Percentiles rank a stretch among this genome's conserved stretches.
Evolutionary conservation across 2,888 invertebrate species (phyloP).

Genomic region (Agrilus mali): DNA sequence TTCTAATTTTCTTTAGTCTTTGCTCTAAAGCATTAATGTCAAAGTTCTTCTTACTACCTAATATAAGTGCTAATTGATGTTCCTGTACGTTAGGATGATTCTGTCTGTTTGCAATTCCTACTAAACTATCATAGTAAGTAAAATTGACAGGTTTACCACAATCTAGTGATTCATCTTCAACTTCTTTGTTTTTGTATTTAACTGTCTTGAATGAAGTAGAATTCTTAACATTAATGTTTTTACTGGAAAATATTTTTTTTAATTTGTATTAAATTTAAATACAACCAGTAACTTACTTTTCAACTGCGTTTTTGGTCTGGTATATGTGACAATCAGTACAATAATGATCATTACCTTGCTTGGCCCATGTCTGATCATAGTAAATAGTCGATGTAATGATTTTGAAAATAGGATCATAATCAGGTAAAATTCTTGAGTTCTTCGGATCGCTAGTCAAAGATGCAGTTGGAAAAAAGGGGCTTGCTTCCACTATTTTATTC

Average conservation of each 20-base stretch:
- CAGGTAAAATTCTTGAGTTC: slow-evolving; percentile 28
- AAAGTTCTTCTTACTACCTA: slow-evolving; percentile 50
- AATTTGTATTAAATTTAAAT: background rate
- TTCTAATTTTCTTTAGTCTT: slow-evolving; percentile 63
- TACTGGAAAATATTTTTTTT: background rate
- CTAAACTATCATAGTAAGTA: slow-evolving; percentile 79
- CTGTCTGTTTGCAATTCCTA: slow-evolving; percentile 72
- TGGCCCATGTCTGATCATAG: slow-evolving; percentile 53
- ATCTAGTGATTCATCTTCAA: slow-evolving; percentile 51
- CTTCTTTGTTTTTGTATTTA: slow-evolving; percentile 6
- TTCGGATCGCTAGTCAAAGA: slow-evolving; percentile 20
- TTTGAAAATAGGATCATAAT: slow-evolving; percentile 60
- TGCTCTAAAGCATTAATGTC: slow-evolving; percentile 64
- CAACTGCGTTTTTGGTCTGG: slow-evolving; percentile 24
- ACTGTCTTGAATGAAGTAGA: slow-evolving; percentile 9
- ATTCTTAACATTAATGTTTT: slow-evolving; percentile 12
- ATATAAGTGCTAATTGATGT: slow-evolving; percentile 67
- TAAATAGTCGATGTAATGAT: slow-evolving; percentile 62
- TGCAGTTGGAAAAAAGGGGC: slow-evolving; percentile 41
- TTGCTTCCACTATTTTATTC: slow-evolving; percentile 59
- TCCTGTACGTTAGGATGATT: slow-evolving; percentile 77
- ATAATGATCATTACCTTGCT: slow-evolving; percentile 50
- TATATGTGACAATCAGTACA: slow-evolving; percentile 48
- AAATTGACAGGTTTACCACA: slow-evolving; percentile 79
- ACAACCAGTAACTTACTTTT: slow-evolving; percentile 9